Evolutionary conservation across 1,140 invertebrate genomes (phyloP), one percentile per base, ranked within the genome.

Genomic region (Amyelois transitella): DNA sequence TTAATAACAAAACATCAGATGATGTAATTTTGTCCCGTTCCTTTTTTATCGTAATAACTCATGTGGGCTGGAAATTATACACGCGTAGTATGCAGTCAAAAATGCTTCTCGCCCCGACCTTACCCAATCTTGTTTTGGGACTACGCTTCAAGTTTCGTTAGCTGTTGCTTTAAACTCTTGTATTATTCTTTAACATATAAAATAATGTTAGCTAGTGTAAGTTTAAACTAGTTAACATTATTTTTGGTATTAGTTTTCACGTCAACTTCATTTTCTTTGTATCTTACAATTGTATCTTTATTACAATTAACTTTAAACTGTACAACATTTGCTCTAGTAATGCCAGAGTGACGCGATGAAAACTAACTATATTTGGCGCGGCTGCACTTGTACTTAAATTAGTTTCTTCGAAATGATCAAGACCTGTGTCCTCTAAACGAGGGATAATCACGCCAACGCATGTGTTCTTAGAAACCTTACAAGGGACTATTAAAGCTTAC

Each of bases 381-480:
- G n/a, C n/a, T n/a, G n/a, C n/a, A n/a, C n/a, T n/a, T n/a, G 32
- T 38, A 14, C n/a, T 63, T 56, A 52, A 60, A 63, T 48, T 55
- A 43, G 6, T 44, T 70, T 66, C 68, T 24, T 54, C 21, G 52
- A 48, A 62, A 62, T 60, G 52, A 69, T 69, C 44, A 53, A 62
- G 54, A 56, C 25, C 25, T 49, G 25, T 59, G 61, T 63, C 57
- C n/a, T 69, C 66, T 65, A 66, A 64, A 69, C 69, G 67, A 64
- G 53, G 55, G 25, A 53, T 53, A 53, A 60, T 53, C 65, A 70
- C 66, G 63, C 66, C 64, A 66, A 71, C 65, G 65, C 68, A 66
- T 53, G 28, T 68, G 58, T 80, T 78, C 77, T 59, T 18, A 67
- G 77, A 80, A 82, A 32, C 74, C 63, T 67, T 69, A 62, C 55